A percentile compares a stretch with the other conserved stretches of the same genome.
Evolutionary conservation across 1,140 invertebrate genomes (phyloP).

Genomic region (Cryptotermes secundus): DNA sequence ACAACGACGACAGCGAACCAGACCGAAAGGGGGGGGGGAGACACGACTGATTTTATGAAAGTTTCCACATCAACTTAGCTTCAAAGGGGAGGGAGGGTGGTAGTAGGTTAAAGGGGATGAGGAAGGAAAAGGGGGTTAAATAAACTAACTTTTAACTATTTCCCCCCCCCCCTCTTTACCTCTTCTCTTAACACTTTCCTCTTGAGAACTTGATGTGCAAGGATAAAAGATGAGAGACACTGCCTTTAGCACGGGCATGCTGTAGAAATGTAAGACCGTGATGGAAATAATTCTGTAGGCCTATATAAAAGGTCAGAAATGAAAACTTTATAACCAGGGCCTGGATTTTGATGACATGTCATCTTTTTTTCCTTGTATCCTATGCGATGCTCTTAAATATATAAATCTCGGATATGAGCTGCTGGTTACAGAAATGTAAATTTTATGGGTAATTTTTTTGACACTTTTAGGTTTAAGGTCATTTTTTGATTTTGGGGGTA

Average conservation of each 20-base stretch:
- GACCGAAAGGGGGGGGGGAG: not conserved
- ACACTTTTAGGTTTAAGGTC: too few species aligned
- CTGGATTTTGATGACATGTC: too few species aligned
- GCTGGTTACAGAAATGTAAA: too few species aligned
- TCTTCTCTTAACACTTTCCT: constrained; percentile 12
- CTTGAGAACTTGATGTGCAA: not conserved
- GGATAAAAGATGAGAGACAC: not conserved
- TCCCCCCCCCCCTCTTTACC: not conserved
- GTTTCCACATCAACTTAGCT: constrained; percentile 23
- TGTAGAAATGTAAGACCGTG: not conserved
- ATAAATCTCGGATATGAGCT: too few species aligned
- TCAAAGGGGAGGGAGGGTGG: not conserved
- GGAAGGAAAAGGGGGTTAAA: constrained; percentile 24
- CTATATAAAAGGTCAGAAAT: not conserved
- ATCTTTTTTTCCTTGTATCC: too few species aligned
- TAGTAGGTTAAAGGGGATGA: not conserved
- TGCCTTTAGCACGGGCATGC: not conserved
- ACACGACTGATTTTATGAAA: constrained; percentile 26
- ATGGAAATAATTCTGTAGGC: not conserved
- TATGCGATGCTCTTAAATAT: too few species aligned
- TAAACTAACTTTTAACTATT: constrained; percentile 31
- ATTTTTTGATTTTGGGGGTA: too few species aligned
- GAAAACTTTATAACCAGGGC: too few species aligned
- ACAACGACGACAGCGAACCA: not conserved
- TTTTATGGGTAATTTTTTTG: too few species aligned